A percentile compares a stretch with the other conserved stretches of the same genome.
phyloP scores from a whole-genome alignment of 2,797 vertebrate genomes.

The Pangasius mekongensis region DNA sequence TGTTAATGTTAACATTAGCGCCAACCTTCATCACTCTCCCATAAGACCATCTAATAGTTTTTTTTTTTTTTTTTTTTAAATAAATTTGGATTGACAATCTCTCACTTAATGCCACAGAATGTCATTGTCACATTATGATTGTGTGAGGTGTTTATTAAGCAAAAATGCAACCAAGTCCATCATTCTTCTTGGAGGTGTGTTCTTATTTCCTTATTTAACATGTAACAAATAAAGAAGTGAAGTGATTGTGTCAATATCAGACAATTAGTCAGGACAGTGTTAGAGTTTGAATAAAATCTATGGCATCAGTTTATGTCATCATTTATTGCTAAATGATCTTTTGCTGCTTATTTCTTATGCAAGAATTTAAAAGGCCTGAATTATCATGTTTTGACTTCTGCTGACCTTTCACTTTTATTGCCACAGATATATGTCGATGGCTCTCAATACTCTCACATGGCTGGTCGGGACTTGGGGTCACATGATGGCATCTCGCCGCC shows the following conservation, averaged over 20 bases:
- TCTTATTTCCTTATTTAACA: background rate
- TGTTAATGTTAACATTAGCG: constrained; percentile 10
- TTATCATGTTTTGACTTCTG: background rate
- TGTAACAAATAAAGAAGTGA: background rate
- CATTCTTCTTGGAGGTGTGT: background rate
- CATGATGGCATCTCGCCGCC: constrained; percentile 94
- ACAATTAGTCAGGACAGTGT: background rate
- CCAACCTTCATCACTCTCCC: background rate
- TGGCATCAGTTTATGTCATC: too few relatives aligned
- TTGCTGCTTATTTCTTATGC: background rate
- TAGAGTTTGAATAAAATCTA: background rate
- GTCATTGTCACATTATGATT: background rate
- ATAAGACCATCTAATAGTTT: background rate
- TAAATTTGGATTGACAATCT: background rate
- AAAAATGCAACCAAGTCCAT: background rate
- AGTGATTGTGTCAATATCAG: background rate
- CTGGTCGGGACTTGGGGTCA: constrained; percentile 86
- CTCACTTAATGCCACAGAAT: background rate
- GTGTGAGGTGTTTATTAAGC: background rate
- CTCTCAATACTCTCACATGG: constrained; percentile 86
- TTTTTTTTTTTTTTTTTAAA: background rate
- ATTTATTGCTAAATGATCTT: background rate
- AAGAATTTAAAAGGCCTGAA: background rate
- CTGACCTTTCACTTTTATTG: constrained; percentile 20
- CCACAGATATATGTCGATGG: constrained; percentile 89